Base-by-base conservation (phyloP, 2,888 invertebrate species). In the Catocala fraxini region DNA sequence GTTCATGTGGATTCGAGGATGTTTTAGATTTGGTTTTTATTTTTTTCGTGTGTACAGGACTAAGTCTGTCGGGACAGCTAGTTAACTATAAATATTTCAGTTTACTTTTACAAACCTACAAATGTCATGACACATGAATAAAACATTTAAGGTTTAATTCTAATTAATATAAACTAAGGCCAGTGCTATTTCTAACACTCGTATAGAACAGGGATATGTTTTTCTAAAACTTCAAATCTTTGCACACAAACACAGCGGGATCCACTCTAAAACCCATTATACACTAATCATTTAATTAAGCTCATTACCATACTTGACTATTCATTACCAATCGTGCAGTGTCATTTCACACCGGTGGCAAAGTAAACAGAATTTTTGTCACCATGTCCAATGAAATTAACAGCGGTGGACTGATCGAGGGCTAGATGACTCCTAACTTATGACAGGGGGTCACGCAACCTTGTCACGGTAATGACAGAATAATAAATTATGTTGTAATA, bases 401-500 rank as follows among this genome's bases (percentile, higher is more conserved):
- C 88, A 83, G 80, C 77, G 61, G 71, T 80, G 70, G 77, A 73
- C 81, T 68, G 75, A 73, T 75, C 63, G 68, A 65, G 75, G 75
- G 75, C 60, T 87, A 83, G 87, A 88, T 88, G 87, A 83, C 76
- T 78, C 65, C 65, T 90, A 87, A 93, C 89, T 91, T 93, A 94
- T 93, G 94, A 93, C 86, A 77, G 71, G 76, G 59, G 65, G 79
- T 77, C 94, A 94, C 93, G 94, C 94, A 84, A 93, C 70, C 85
- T 82, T 84, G 92, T 91, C 91, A 89, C 79, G 78, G 88, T 93
- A 94, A 93, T 90, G 93, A 93, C 92, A 92, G 90, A 86, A 92
- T 92, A 92, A 94, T 93, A 93, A 93, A 93, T 94, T 91, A 93
- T 90, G 87, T 85, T 88, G 90, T 93, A 94, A 93, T 93, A 93